A percentile compares a stretch with the other conserved stretches of the same genome.
Evolutionary conservation across 1,140 invertebrate genomes (phyloP).

Genomic region (Pollicipes pollicipes): DNA sequence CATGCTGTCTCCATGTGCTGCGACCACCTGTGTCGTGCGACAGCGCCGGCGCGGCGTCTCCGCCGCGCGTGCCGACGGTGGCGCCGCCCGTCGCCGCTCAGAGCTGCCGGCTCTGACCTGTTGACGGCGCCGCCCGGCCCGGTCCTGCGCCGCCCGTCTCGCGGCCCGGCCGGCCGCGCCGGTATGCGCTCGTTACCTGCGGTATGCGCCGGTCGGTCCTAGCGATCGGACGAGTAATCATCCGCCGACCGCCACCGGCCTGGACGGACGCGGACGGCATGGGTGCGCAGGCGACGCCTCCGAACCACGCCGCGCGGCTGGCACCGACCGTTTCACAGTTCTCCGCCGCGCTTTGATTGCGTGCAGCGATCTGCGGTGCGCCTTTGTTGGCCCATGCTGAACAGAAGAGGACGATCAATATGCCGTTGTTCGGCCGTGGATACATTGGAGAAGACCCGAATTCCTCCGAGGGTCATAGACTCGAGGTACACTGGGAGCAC

Average conservation of each 20-base stretch:
- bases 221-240: not conserved
- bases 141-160: not conserved
- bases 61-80: no score
- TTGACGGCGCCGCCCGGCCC: not conserved
- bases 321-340: not conserved
- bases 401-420: not conserved
- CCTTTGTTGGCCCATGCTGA: not conserved
- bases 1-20: no score
- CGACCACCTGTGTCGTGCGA: no score
- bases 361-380: not conserved
- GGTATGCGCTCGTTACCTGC: not conserved
- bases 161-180: no score
- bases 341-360: not conserved
- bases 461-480: not conserved
- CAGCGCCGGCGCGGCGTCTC: not conserved
- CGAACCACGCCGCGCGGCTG: not conserved
- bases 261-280: not conserved
- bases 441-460: not conserved
- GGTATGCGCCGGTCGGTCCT: not conserved
- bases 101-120: not conserved
- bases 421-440: not conserved
- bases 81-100: not conserved
- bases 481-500: not conserved
- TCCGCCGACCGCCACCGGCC: not conserved
- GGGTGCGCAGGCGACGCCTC: not conserved